Conservation (phyloP, 2,888 invertebrate genomes). For the Lasioglossum leucozonium region DNA sequence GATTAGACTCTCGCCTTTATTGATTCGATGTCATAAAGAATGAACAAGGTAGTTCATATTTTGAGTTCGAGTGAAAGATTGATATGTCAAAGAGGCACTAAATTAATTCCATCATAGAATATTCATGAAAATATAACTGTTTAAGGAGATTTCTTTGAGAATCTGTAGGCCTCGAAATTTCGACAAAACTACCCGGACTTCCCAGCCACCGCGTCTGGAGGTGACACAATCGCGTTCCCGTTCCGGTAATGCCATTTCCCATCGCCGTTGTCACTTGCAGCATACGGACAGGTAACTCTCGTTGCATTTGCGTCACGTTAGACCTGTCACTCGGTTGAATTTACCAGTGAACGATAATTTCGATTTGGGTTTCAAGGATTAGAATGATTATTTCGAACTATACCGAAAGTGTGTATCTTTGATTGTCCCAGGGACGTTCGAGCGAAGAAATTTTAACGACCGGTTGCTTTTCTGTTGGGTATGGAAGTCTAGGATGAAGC, state of each 20-base stretch:
- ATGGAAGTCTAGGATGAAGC: not conserved
- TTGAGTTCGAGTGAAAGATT: too few relatives aligned
- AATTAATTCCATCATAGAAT: too few relatives aligned
- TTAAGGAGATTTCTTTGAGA: not conserved
- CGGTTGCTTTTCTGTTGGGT: not conserved
- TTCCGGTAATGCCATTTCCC: not conserved
- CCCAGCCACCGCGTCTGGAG: not conserved
- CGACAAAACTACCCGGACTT: too few relatives aligned
- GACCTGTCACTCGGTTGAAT: constrained; percentile 21
- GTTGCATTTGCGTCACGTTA: constrained; percentile 26
- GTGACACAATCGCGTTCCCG: constrained; percentile 7
- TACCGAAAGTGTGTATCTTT: not conserved
- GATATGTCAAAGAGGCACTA: too few relatives aligned
- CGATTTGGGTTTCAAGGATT: not conserved
- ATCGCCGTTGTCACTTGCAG: not conserved
- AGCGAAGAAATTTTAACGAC: not conserved
- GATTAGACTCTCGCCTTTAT: too few relatives aligned
- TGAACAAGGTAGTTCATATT: too few relatives aligned
- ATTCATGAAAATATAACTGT: too few relatives aligned
- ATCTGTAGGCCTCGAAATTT: not conserved
- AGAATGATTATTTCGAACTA: not conserved
- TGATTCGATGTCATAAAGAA: too few relatives aligned
- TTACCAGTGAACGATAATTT: not conserved
- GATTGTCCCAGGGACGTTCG: not conserved
- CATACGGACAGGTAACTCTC: not conserved